Evolutionary conservation across 2,888 invertebrate species (phyloP).

Genomic region (Spilarctia lutea): DNA sequence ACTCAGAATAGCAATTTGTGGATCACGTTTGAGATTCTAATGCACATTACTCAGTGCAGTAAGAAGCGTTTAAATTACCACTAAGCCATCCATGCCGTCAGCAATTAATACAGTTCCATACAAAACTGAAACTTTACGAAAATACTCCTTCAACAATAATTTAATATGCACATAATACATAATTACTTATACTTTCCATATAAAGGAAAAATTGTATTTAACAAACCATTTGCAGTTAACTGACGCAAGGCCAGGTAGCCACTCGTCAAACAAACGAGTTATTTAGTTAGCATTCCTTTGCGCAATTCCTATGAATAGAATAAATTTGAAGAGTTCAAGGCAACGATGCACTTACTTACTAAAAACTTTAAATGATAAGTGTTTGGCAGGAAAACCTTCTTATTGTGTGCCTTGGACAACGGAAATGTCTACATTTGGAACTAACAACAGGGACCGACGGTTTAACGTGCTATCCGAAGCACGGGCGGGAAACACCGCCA

Average conservation of each 20-base stretch:
- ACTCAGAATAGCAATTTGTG: too few relatives aligned
- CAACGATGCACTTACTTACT: constrained; percentile 2
- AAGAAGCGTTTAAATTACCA: too few relatives aligned
- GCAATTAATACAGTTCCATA: not conserved
- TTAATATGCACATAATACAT: not conserved
- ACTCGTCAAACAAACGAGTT: not conserved
- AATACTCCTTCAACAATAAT: not conserved
- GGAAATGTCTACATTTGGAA: not conserved
- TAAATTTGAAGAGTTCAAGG: constrained; percentile 19
- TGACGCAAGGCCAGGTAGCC: not conserved
- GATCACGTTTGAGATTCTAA: too few relatives aligned
- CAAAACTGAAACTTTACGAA: not conserved
- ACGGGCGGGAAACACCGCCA: too few relatives aligned
- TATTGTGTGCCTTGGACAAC: not conserved
- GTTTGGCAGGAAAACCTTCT: not conserved
- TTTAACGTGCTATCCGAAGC: too few relatives aligned
- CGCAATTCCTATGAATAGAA: constrained; percentile 10
- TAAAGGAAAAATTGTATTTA: not conserved
- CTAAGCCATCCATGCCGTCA: too few relatives aligned
- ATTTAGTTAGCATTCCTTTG: constrained; percentile 27
- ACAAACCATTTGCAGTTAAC: not conserved
- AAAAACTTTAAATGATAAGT: not conserved
- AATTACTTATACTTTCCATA: not conserved
- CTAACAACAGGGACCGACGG: not conserved
- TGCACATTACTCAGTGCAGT: too few relatives aligned